Evolutionary conservation across 2,888 invertebrate species (phyloP), one percentile per base, ranked within the genome.

Genomic region (Melangyna quadrimaculata): DNA sequence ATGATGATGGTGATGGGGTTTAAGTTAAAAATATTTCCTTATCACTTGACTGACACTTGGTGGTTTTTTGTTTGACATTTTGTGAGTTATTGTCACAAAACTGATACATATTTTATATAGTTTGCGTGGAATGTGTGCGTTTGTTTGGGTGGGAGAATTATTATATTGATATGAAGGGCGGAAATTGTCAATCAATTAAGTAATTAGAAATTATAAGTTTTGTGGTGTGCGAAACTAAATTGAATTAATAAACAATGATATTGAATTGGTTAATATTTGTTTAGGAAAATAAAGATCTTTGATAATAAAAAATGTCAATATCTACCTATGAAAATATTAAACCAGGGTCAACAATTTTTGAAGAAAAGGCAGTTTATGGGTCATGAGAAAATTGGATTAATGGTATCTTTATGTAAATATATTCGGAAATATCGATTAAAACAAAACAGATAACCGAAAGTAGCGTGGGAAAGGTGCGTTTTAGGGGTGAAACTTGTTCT

Each of bases 11-110:
- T 63, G 53, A 69, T 75, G 79, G 29, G 72, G 80, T 72, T 77
- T 73, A 86, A 86, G 77, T 77, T 72, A 86, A 86, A 86, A 86
- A 86, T 86, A 86, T 86, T 86, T 80, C 80, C 80, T 80, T 86
- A 86, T 80, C 84, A 80, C 84, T 80, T 61, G 77, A 86, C 61
- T 80, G 77, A 77, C 80, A 77, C 80, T 86, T 73, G 80, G 80
- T 43, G 84, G 77, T 74, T 86, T 80, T 77, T 67, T 80, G 72
- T 86, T 73, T 86, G 80, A 72, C 72, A 77, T 69, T n/a, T 67
- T 22, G 71, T 77, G 72, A 73, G 51, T 75, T 79, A 82, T 82
- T 69, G 78, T 82, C 67, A 59, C 67, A 51, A 65, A 67, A 67
- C 5, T 67, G 51, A 22, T 67, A 35, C n/a, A n/a, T n/a, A n/a